Conservation (phyloP, 2,888 invertebrate species). For the Philereme vetulata region DNA sequence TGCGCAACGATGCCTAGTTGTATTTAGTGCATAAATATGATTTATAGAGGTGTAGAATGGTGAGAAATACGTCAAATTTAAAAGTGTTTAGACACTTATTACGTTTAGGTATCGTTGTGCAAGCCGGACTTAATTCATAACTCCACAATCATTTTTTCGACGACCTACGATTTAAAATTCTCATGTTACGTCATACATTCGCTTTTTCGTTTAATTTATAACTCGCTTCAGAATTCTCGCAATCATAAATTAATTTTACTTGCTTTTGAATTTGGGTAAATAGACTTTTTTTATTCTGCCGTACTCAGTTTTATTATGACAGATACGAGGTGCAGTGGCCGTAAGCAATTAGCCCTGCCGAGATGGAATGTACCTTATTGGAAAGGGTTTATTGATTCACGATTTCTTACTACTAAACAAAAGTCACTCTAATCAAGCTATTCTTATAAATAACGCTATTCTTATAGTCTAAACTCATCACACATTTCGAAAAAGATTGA, state of each 20-base stretch:
- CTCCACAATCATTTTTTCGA: neutral
- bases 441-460: no score
- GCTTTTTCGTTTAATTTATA: constrained; percentile 59
- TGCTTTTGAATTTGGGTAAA: constrained; percentile 63
- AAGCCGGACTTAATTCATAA: neutral
- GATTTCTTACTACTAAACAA: neutral
- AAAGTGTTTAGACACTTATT: no score
- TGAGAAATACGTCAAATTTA: no score
- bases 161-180: constrained; percentile 15
- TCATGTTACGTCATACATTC: constrained; percentile 48
- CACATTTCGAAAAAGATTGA: no score
- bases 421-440: no score
- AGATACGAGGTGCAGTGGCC: constrained; percentile 4
- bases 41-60: no score
- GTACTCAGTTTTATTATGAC: constrained; percentile 64
- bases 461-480: no score
- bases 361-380: constrained; percentile 8
- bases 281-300: constrained; percentile 64
- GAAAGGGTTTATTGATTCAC: neutral
- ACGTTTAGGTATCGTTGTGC: no score
- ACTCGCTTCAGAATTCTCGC: constrained; percentile 55
- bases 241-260: constrained; percentile 55
- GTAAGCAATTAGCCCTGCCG: constrained; percentile 8
- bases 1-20: no score
- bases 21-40: no score